Conservation (phyloP, 2,888 invertebrate species). For the Loripinus fragilis region DNA sequence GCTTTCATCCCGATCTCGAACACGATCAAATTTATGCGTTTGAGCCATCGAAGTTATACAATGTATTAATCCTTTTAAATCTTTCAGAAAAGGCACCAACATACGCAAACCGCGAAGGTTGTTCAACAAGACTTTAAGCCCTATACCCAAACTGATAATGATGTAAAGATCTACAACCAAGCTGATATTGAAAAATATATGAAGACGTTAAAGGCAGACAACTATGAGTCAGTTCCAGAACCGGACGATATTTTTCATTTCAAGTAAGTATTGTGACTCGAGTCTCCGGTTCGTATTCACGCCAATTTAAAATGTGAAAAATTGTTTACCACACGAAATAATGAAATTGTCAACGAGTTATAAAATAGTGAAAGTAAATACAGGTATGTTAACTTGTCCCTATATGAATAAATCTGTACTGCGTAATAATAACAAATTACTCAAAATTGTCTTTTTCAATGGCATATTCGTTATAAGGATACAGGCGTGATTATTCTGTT, state of each 20-base stretch:
- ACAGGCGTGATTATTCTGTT: no score
- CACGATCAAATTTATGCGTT: no score
- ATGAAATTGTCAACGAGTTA: no score
- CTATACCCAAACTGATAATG: not conserved
- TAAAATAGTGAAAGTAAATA: no score
- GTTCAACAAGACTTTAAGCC: not conserved
- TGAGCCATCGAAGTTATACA: no score
- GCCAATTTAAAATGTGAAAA: no score
- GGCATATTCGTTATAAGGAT: no score
- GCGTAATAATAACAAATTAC: not conserved
- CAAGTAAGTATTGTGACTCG: slow-evolving; percentile 7
- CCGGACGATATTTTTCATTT: not conserved
- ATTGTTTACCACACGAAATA: no score
- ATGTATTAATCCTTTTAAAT: no score
- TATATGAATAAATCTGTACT: not conserved
- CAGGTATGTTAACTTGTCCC: not conserved
- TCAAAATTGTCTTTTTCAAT: not conserved
- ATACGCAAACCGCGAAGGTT: not conserved
- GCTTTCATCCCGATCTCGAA: not conserved
- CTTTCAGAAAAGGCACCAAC: not conserved
- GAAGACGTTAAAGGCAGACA: not conserved
- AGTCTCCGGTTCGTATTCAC: no score
- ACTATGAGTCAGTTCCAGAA: not conserved
- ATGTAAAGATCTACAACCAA: not conserved
- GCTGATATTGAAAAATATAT: not conserved